Conservation (phyloP, 2,888 invertebrate species). For the Philaethria dido region DNA sequence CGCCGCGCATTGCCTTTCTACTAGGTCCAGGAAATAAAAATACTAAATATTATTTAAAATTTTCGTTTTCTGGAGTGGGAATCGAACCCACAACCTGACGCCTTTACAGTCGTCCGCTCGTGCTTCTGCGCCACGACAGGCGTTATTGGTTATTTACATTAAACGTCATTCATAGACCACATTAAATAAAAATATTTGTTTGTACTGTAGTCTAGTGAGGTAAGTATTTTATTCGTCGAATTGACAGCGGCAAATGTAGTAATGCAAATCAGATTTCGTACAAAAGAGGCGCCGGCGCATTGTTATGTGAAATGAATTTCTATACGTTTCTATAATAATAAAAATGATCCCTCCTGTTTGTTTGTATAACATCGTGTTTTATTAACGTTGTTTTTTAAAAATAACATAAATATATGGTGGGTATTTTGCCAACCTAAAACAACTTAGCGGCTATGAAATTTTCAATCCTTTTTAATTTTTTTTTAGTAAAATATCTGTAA, state of each 20-base stretch:
- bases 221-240: constrained; percentile 30
- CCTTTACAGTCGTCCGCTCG: too few relatives aligned
- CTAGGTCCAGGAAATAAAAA: too few relatives aligned
- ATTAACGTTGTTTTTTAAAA: neutral
- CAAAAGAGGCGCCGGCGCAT: constrained; percentile 59
- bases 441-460: too few relatives aligned
- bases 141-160: too few relatives aligned
- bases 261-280: constrained; percentile 61
- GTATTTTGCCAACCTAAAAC: neutral
- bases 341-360: constrained; percentile 52
- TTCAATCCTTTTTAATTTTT: too few relatives aligned
- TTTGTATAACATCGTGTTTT: constrained; percentile 35
- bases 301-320: constrained; percentile 62
- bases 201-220: neutral
- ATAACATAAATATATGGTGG: neutral
- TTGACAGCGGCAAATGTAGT: constrained; percentile 50
- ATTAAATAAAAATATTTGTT: neutral
- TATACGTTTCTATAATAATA: constrained; percentile 55
- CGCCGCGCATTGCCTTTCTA: too few relatives aligned
- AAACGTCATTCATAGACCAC: neutral
- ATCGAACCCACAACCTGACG: too few relatives aligned
- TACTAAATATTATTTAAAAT: too few relatives aligned
- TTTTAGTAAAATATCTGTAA: too few relatives aligned
- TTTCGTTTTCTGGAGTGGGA: too few relatives aligned
- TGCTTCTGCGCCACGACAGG: too few relatives aligned